Base-by-base conservation (phyloP, 2,113 vertebrate species). In the Tychaedon coryphoeus region DNA sequence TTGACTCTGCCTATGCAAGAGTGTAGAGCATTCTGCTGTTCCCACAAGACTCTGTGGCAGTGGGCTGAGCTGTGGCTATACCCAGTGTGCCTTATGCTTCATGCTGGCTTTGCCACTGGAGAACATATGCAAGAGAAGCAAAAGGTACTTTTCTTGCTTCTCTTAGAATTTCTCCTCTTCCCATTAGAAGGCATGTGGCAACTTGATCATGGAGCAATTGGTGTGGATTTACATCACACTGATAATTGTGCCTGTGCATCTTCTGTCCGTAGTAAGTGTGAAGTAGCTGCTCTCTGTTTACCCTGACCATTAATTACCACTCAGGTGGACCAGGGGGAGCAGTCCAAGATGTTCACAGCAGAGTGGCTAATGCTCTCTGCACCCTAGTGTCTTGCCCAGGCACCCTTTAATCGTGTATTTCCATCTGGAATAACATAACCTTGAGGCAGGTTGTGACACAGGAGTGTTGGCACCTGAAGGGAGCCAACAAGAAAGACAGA, bases 371-470 rank as follows among this genome's bases (percentile, higher is more conserved):
- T 78, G 24, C 50, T 57, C 15, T 38, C 69, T 76, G 64, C 36
- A 14, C 16, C 17, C 3, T 0, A 0, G 22, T 8, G 29, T 48
- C 29, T 67, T 29, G 6, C 29, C 62, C 4, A 14, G 9, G n/a
- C 19, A 16, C 25, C 13, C 20, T 4, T 38, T 60, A 58, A 70
- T 70, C 42, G 12, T 31, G 7, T 77, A 36, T 26, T 2, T 60
- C 26, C 54, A 11, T 25, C 34, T 33, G 1, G 56, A 53, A 62
- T 50, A 76, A 51, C 26, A 25, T 60, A 28, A n/a, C 51, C 40
- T 60, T 69, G 67, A 43, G 67, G 20, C 48, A 34, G 45, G 12
- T 9, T 58, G 33, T 48, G 77, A 48, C 47, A 34, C 9, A 25
- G 53, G 24, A 40, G 9, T 25, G 54, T 69, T 2, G 4, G 45